Evolutionary conservation across 1,140 invertebrate species (phyloP).

Genomic region (Caenorhabditis elegans): WBcel235 BX284606.5:1101501-1102000

Average conservation of each 20-base stretch:
- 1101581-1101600: neutral
- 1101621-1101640: too few relatives aligned
- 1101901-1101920: too few relatives aligned
- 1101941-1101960: slow-evolving; percentile 77
- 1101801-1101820: slow-evolving; percentile 64
- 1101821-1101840: slow-evolving; percentile 69
- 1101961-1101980: slow-evolving; percentile 75
- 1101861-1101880: neutral
- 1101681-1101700: slow-evolving; percentile 79
- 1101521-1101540: neutral
- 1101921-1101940: slow-evolving; percentile 74
- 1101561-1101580: slow-evolving; percentile 9
- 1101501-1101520: neutral
- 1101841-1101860: neutral
- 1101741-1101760: neutral
- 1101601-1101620: neutral
- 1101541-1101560: neutral
- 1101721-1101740: slow-evolving; percentile 72
- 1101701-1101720: slow-evolving; percentile 77
- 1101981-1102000: slow-evolving; percentile 83
- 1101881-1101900: slow-evolving; percentile 66
- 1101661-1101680: slow-evolving; percentile 76
- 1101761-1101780: slow-evolving; percentile 71
- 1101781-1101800: slow-evolving; percentile 75
- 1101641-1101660: slow-evolving; percentile 72